Base-by-base conservation (phyloP, 1,140 invertebrate genomes). In the Ptiloglossa arizonensis region DNA sequence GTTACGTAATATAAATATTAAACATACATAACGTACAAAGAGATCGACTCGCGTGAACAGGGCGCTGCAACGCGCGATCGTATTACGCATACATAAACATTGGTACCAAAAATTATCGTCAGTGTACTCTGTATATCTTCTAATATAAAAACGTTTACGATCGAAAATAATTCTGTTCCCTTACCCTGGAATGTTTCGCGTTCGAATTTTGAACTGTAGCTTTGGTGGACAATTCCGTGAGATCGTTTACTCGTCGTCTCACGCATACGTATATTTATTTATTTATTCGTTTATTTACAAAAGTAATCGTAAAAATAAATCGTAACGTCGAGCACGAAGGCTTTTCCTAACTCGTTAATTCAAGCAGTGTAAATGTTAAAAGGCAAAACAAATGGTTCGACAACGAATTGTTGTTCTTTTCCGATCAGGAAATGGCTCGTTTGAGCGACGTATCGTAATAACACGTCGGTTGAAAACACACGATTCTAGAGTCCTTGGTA, bases 121-220 rank as follows among this genome's bases (percentile, higher is more conserved):
- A 5, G 13, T 54, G 64, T 76, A 59, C 22, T 59, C 22, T 22
- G 11, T 64, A 64, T 75, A 44, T 63, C 57, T 77, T 54, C 64
- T 48, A 60, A 76, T 76, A 77, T 41, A 62, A 63, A n/a, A 71
- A 62, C 54, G 68, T 77, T 71, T 77, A 60, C 50, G 24, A 77
- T 63, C 2, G 29, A 27, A 54, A 63, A 15, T 4, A n/a, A 1
- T 5, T 46, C 56, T 27, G 5, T 27, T 17, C 19, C n/a, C 22
- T 27, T 29, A n/a, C 5, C n/a, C n/a, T n/a, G n/a, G n/a, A 38
- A 60, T 35, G 5, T 15, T 44, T 15, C 22, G n/a, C 5, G 5
- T 6, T 57, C 46, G 15, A 8, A 22, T 17, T 73, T 41, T 38
- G 9, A 17, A 35, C 17, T 1, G 44, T 27, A 64, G 11, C 8